Percentiles rank a stretch among this genome's conserved stretches.
Evolutionary conservation across 2,888 invertebrate species (phyloP).

Genomic region (Mactromeris polynyma): DNA sequence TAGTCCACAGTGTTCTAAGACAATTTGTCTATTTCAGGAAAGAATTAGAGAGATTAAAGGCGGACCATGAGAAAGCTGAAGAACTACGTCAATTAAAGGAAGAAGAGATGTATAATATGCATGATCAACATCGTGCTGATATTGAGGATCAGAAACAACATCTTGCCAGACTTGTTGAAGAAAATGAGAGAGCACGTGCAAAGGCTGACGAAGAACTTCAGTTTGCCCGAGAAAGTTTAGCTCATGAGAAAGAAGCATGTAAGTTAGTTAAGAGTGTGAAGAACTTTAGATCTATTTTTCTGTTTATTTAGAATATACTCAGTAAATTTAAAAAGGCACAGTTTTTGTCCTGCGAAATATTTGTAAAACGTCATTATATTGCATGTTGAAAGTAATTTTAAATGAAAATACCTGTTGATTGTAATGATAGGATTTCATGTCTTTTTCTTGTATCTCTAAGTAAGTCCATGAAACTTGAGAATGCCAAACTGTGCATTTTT

Average conservation of each 20-base stretch:
- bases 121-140: constrained; percentile 77
- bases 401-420: too few relatives aligned
- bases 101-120: constrained; percentile 77
- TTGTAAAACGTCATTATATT: too few relatives aligned
- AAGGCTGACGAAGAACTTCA: constrained; percentile 77
- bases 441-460: too few relatives aligned
- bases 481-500: too few relatives aligned
- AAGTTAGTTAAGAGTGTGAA: constrained; percentile 55
- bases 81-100: constrained; percentile 77
- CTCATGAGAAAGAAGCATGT: constrained; percentile 78
- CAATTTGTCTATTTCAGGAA: constrained; percentile 60
- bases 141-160: constrained; percentile 79
- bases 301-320: not conserved
- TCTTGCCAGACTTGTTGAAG: constrained; percentile 73
- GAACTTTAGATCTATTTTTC: not conserved
- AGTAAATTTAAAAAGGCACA: too few relatives aligned
- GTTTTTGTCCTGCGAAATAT: too few relatives aligned
- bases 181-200: constrained; percentile 71
- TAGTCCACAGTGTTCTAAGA: not conserved
- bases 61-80: constrained; percentile 76
- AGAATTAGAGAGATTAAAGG: constrained; percentile 77
- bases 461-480: too few relatives aligned
- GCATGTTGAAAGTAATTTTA: too few relatives aligned
- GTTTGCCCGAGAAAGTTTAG: constrained; percentile 73
- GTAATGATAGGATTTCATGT: too few relatives aligned